Percentiles rank a stretch among this genome's conserved stretches.
Evolutionary conservation across 2,888 invertebrate genomes (phyloP).

Genomic region (Apamea anceps): DNA sequence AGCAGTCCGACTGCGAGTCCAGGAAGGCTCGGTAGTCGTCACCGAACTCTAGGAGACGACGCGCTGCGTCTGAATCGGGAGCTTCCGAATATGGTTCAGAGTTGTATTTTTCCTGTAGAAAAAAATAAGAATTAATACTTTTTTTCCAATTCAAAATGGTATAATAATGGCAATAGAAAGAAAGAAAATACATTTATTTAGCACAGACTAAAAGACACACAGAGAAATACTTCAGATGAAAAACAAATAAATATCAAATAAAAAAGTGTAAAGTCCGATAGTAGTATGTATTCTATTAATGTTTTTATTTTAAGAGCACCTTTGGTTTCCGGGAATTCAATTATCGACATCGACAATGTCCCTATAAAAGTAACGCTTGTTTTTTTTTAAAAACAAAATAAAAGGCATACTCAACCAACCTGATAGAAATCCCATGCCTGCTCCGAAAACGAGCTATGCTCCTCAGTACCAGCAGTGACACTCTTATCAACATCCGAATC

Average conservation of each 20-base stretch:
- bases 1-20: conserved; percentile 97
- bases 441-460: conserved; percentile 96
- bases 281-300: not conserved
- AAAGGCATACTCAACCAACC: conserved; percentile 84
- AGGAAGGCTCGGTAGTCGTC: conserved; percentile 97
- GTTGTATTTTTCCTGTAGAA: conserved; percentile 95
- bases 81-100: conserved; percentile 97
- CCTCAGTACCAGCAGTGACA: conserved; percentile 92
- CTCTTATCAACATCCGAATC: conserved; percentile 90
- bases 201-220: no score
- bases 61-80: conserved; percentile 95
- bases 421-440: conserved; percentile 99
- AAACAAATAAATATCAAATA: no score
- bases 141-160: not conserved
- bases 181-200: no score
- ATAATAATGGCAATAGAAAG: no score
- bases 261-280: no score
- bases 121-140: conserved; percentile 47
- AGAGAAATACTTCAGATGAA: no score
- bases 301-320: not conserved
- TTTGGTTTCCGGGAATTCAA: not conserved
- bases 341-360: not conserved
- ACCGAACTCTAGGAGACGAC: conserved; percentile 95
- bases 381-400: not conserved
- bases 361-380: not conserved